phyloP scores from a whole-genome alignment of 2,888 invertebrate genomes.

The Brachyptera risi region DNA sequence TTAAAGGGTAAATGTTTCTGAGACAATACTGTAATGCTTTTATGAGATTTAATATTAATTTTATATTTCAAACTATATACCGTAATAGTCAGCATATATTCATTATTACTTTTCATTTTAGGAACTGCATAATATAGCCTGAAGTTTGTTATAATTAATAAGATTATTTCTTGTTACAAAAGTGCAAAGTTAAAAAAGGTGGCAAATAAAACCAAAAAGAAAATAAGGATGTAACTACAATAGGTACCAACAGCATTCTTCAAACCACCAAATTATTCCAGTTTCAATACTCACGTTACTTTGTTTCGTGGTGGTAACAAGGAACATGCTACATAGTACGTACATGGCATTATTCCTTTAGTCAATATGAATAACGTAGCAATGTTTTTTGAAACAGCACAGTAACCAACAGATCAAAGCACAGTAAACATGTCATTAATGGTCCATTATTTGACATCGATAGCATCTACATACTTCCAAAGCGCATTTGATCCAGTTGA shows the following conservation, averaged over 20 bases:
- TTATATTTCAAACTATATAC: too few relatives aligned
- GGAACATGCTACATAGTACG: constrained; percentile 16
- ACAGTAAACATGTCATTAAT: constrained; percentile 1
- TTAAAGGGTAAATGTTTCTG: too few relatives aligned
- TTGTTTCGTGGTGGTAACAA: constrained; percentile 2
- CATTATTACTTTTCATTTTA: too few relatives aligned
- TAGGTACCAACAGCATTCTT: too few relatives aligned
- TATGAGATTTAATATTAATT: too few relatives aligned
- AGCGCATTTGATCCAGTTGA: background rate
- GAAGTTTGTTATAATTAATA: too few relatives aligned
- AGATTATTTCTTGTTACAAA: too few relatives aligned
- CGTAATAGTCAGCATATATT: too few relatives aligned
- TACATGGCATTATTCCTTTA: background rate
- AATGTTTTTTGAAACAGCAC: constrained; percentile 6
- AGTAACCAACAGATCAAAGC: background rate
- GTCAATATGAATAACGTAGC: constrained; percentile 10
- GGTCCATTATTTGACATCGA: background rate
- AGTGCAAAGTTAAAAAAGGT: too few relatives aligned
- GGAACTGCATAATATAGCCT: too few relatives aligned
- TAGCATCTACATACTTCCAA: background rate
- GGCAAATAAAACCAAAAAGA: constrained; percentile 21
- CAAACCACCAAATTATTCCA: constrained; percentile 6
- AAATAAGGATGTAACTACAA: too few relatives aligned
- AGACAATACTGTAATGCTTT: too few relatives aligned
- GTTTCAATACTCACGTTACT: constrained; percentile 5